phyloP scores from a whole-genome alignment of 92 coral and sea anemone species.

The Zoanthus gigantus region DNA sequence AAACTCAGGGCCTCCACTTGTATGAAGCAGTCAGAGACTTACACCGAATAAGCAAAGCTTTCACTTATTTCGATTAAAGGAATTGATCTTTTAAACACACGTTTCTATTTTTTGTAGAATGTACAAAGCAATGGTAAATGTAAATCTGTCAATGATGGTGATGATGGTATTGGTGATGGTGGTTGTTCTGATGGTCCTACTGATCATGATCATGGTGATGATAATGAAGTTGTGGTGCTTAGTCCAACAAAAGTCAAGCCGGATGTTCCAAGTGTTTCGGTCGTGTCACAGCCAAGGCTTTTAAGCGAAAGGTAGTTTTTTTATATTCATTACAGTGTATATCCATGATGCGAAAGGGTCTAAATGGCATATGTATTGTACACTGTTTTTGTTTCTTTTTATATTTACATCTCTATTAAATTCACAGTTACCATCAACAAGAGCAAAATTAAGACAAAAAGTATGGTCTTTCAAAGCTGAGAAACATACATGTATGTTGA shows the following conservation, averaged over 20 bases:
- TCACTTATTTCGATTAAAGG: too few relatives aligned
- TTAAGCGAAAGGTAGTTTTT: constrained; percentile 52
- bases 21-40: too few relatives aligned
- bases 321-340: not conserved
- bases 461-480: too few relatives aligned
- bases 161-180: not conserved
- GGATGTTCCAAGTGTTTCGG: constrained; percentile 3
- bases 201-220: not conserved
- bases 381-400: too few relatives aligned
- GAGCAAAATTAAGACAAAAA: too few relatives aligned
- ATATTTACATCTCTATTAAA: too few relatives aligned
- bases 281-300: constrained; percentile 61
- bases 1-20: too few relatives aligned
- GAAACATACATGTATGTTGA: too few relatives aligned
- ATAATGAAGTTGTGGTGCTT: constrained; percentile 3
- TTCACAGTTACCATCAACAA: not conserved
- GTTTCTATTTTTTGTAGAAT: not conserved
- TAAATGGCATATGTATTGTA: not conserved
- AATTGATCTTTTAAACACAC: too few relatives aligned
- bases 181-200: too few relatives aligned
- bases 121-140: not conserved
- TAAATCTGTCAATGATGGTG: not conserved
- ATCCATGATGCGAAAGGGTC: too few relatives aligned
- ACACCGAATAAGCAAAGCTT: too few relatives aligned
- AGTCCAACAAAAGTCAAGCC: constrained; percentile 25